Percentiles rank a stretch among this genome's conserved stretches.
Conservation (phyloP, 2,797 vertebrate species). For the Danio albolineatus region DNA sequence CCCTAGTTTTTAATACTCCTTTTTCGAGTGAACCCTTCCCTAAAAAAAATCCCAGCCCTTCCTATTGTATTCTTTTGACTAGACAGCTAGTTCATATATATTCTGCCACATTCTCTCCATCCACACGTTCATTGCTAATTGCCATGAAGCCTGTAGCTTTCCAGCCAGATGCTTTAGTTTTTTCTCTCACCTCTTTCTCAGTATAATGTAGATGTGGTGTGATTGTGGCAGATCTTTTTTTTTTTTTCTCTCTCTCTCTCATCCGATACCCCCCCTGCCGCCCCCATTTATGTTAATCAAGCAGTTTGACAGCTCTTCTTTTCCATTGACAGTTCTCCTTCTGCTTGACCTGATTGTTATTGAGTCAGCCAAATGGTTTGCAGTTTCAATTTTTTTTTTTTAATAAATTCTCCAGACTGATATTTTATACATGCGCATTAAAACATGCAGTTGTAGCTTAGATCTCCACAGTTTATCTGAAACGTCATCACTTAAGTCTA, state of each 20-base stretch:
- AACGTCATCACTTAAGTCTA: constrained; percentile 3
- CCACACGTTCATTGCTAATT: constrained; percentile 36
- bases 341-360: neutral
- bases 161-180: neutral
- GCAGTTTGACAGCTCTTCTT: constrained; percentile 9
- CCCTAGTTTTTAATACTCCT: constrained; percentile 42
- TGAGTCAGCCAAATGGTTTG: neutral
- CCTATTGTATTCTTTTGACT: neutral
- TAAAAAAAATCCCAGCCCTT: constrained; percentile 1
- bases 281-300: constrained; percentile 11
- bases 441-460: neutral
- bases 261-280: too few species aligned
- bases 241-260: too few species aligned
- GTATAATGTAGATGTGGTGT: constrained; percentile 16
- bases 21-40: constrained; percentile 28
- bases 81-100: neutral
- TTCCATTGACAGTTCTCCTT: neutral
- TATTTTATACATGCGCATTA: constrained; percentile 27
- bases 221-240: constrained; percentile 11
- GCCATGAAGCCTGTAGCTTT: constrained; percentile 19
- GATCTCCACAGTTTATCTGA: neutral
- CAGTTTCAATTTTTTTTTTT: too few species aligned
- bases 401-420: constrained; percentile 7
- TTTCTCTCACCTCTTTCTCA: constrained; percentile 13
- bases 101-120: constrained; percentile 8